Evolutionary conservation across 1,140 invertebrate genomes (phyloP), one percentile per base, ranked within the genome.

Genomic region (Helicoverpa armigera): DNA sequence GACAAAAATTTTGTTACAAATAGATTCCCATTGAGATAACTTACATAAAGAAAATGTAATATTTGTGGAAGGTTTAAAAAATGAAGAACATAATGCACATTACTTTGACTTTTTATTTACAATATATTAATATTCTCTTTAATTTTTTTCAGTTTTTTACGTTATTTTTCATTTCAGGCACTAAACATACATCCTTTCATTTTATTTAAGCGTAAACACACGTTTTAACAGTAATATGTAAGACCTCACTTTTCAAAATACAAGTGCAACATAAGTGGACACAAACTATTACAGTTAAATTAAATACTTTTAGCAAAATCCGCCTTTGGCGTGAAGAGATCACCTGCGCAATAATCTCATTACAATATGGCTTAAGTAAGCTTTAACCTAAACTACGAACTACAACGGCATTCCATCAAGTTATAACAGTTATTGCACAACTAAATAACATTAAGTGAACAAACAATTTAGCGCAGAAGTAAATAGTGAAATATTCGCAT

Each of bases 91-190:
- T 14, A 69, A 77, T 63, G 61, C 75, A 79, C 65, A 83, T 82
- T 87, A 85, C 58, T 88, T 90, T 83, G 77, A 88, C 77, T 87
- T 89, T n/a, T 94, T 94, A 94, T 94, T 94, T 94, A 94, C 93
- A 94, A 94, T 94, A 94, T 94, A 94, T 94, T 94, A 92, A 90
- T 94, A 94, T 93, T 90, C 89, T 94, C 89, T 93, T 90, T 90
- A 80, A 88, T 88, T 88, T 87, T 87, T 90, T 77, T 67, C 61
- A 53, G 63, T 77, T 88, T 86, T 89, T 87, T 84, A 88, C 77
- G 73, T 88, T 63, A 80, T 86, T 89, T 89, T 85, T 89, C 88
- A 89, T 85, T 90, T 89, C 91, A 92, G 90, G 89, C 91, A 94
- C 89, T 89, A 91, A 86, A 87, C 85, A 87, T 86, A 87, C 80